Conservation (phyloP, 2,797 vertebrate genomes). For the Pipistrellus pipistrellus region DNA sequence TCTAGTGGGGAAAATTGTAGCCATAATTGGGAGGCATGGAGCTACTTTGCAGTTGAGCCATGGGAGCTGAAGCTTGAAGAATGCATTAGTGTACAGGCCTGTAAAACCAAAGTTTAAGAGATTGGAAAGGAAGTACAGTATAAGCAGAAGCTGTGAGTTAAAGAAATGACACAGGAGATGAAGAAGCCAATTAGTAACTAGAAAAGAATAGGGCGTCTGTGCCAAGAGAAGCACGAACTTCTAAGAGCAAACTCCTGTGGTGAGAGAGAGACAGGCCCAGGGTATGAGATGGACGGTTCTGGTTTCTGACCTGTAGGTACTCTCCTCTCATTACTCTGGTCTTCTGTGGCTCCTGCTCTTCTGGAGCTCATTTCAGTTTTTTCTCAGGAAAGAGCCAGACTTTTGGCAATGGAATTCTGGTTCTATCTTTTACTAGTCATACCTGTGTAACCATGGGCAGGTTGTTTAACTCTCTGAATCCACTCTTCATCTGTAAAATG, state of each 20-base stretch:
- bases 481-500: neutral
- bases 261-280: neutral
- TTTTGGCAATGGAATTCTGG: conserved; percentile 9
- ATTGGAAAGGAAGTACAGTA: neutral
- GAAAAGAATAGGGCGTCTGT: neutral
- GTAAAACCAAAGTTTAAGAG: neutral
- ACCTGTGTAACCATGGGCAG: neutral
- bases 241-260: neutral
- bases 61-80: neutral
- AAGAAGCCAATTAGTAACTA: neutral
- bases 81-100: neutral
- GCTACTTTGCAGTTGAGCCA: conserved; percentile 15
- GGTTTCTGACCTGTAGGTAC: neutral
- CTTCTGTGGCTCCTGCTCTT: neutral
- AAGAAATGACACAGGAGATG: neutral
- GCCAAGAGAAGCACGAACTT: neutral
- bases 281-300: neutral
- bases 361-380: neutral
- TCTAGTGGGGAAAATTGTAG: neutral
- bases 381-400: neutral
- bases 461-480: neutral
- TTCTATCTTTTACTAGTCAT: neutral
- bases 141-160: conserved; percentile 14
- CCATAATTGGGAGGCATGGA: neutral
- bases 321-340: neutral